These are phyloP conservation scores for Trichonephila clavata DNA, from an alignment of 1,140 invertebrate genomes.

Conservation along the genomic window DNA sequence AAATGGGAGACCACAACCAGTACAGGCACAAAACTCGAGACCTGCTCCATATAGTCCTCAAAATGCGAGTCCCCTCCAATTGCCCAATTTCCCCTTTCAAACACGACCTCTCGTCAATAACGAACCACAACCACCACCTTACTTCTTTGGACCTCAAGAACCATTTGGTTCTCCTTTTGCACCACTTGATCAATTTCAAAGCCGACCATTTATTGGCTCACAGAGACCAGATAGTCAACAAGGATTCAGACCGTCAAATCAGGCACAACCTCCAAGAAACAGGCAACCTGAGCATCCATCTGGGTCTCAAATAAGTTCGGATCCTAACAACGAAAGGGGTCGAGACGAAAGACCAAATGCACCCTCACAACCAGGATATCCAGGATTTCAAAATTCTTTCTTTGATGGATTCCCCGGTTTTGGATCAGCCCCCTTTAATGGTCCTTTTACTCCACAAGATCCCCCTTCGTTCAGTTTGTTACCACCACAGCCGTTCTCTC, in stretches of 20 bases:
- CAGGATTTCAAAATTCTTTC: constrained; percentile 55
- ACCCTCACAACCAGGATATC: background rate
- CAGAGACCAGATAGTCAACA: background rate
- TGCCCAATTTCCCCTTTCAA: constrained; percentile 66
- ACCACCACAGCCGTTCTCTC: background rate
- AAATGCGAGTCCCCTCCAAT: background rate
- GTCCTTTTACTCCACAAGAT: background rate
- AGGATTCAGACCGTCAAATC: background rate
- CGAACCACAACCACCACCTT: background rate
- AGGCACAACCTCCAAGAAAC: background rate
- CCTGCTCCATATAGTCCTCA: background rate
- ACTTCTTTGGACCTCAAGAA: constrained; percentile 5
- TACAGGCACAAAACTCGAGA: background rate
- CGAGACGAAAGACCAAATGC: background rate
- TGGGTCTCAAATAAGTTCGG: background rate
- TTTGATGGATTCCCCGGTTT: constrained; percentile 61
- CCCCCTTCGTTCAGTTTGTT: background rate
- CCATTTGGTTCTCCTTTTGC: background rate
- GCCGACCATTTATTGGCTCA: background rate
- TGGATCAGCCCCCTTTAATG: background rate
- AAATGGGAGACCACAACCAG: background rate
- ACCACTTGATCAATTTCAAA: constrained; percentile 11
- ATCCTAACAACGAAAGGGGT: background rate
- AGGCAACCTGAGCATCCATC: background rate
- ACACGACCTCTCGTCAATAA: constrained; percentile 2